Percentiles rank a stretch among this genome's conserved stretches.
Evolutionary conservation across 1,140 invertebrate genomes (phyloP).

Genomic region (Cylas formicarius): DNA sequence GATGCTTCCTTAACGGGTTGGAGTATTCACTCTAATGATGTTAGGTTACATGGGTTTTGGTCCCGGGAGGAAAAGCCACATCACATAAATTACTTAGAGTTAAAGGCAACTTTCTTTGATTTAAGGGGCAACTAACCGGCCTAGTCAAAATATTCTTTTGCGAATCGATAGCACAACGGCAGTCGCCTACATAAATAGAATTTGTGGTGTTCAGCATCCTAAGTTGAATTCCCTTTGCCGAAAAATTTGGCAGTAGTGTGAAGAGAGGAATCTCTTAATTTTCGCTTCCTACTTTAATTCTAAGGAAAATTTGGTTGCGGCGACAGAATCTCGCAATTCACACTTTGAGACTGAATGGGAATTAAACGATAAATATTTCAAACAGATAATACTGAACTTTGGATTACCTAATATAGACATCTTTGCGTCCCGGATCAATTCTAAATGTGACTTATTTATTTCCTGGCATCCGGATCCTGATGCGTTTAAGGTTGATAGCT

Average conservation of each 20-base stretch:
- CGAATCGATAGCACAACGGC: constrained; percentile 34
- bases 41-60: constrained; percentile 27
- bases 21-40: constrained; percentile 23
- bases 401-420: constrained; percentile 28
- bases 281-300: constrained; percentile 26
- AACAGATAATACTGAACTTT: constrained; percentile 18
- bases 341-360: constrained; percentile 2
- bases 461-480: constrained; percentile 26
- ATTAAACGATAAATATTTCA: constrained; percentile 5
- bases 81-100: constrained; percentile 33
- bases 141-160: constrained; percentile 15
- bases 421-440: constrained; percentile 1
- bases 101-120: constrained; percentile 27
- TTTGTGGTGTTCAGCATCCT: constrained; percentile 16
- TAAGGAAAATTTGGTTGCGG: constrained; percentile 27
- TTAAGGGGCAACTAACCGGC: constrained; percentile 25
- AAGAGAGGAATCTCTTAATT: constrained; percentile 26
- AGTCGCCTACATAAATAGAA: constrained; percentile 40
- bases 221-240: background rate
- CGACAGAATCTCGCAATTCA: constrained; percentile 22
- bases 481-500: constrained; percentile 11
- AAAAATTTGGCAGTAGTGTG: constrained; percentile 33
- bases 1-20: constrained; percentile 33
- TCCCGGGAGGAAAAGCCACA: constrained; percentile 13
- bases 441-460: constrained; percentile 18